Base-by-base conservation (phyloP, 1,140 invertebrate species). In the Calosoma granatense region DNA sequence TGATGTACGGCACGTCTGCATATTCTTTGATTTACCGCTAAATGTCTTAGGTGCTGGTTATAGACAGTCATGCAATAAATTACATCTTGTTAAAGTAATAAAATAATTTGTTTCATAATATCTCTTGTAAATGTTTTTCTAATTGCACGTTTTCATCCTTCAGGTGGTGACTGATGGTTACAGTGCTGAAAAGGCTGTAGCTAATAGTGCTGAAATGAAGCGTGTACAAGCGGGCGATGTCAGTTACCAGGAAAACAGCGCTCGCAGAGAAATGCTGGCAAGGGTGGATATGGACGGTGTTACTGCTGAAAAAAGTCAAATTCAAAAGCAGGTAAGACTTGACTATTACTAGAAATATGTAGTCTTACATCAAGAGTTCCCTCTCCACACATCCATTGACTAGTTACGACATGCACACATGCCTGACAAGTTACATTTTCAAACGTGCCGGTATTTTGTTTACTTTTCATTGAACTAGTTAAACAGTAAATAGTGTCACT, bases 141-240 rank as follows among this genome's bases (percentile, higher is more conserved):
- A n/a, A n/a, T n/a, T n/a, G n/a, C n/a, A n/a, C n/a, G n/a, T n/a
- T n/a, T n/a, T n/a, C n/a, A n/a, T n/a, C n/a, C 63, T 15, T 58
- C 60, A 77, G 76, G 82, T 88, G 9, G 79, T 88, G n/a, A 85
- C 85, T 41, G 88, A 91, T 66, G 86, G 85, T 53, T 88, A 85
- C 67, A 90, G 86, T 72, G 82, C 87, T 2, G 89, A 92, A 63
- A 83, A 85, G 62, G 81, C 84, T 64, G 74, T 74, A 67, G 70
- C 86, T n/a, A 90, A 90, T 67, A 82, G 82, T 17, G 84, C 87
- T 3, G 86, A 89, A 71, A 82, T 84, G 78, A 85, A 87, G 67
- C 80, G 83, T 17, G 66, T 93, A 51, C 86, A 91, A 64, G 77
- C 89, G 4, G 86, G 85, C 1, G 88, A 92, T 64, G 71, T 91